A percentile compares a stretch with the other conserved stretches of the same genome.
These are phyloP conservation scores for Agelastica alni DNA, from an alignment of 2,888 invertebrate genomes.

Conservation along the genomic window DNA sequence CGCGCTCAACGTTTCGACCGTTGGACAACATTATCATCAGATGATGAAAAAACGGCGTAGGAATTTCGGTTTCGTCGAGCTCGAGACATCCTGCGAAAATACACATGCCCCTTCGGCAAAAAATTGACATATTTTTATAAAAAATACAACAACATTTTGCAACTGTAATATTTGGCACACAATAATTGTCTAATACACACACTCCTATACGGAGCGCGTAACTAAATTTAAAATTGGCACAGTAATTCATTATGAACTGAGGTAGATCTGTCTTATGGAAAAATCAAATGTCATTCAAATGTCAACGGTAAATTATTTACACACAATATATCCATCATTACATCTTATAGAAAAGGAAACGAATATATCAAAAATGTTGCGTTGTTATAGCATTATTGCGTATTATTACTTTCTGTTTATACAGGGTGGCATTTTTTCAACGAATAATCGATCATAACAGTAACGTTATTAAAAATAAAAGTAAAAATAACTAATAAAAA, in stretches of 20 bases:
- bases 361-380: slow-evolving; percentile 55
- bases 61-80: not conserved
- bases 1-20: too few relatives aligned
- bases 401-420: slow-evolving; percentile 46
- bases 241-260: slow-evolving; percentile 51
- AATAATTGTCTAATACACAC: slow-evolving; percentile 30
- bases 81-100: slow-evolving; percentile 3
- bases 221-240: slow-evolving; percentile 45
- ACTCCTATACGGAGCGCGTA: slow-evolving; percentile 13
- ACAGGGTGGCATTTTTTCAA: slow-evolving; percentile 24
- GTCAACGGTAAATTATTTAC: slow-evolving; percentile 49
- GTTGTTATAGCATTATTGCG: slow-evolving; percentile 56
- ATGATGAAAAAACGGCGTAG: too few relatives aligned
- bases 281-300: slow-evolving; percentile 50
- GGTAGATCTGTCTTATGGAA: slow-evolving; percentile 55
- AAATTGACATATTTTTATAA: slow-evolving; percentile 35
- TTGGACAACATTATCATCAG: too few relatives aligned
- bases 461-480: too few relatives aligned
- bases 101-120: slow-evolving; percentile 30
- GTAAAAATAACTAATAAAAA: too few relatives aligned
- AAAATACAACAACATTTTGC: slow-evolving; percentile 35
- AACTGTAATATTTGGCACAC: slow-evolving; percentile 32
- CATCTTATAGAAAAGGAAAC: slow-evolving; percentile 44
- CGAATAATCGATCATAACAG: too few relatives aligned
- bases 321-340: slow-evolving; percentile 49